phyloP scores from a whole-genome alignment of 2,797 vertebrate genomes.

The Ceryle rudis region DNA sequence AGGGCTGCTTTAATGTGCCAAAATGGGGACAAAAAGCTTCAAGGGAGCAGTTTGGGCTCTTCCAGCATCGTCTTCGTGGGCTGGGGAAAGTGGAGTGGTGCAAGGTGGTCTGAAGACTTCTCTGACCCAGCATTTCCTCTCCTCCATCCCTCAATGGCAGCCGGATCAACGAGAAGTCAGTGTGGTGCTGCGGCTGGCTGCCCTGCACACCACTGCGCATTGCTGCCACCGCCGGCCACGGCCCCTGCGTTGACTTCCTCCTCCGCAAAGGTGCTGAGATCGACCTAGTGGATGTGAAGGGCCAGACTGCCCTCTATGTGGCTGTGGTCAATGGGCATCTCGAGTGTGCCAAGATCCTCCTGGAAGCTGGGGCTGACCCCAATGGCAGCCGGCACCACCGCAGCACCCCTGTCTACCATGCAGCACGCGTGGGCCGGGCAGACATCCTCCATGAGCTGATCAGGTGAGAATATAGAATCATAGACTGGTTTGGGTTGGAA shows the following conservation, averaged over 20 bases:
- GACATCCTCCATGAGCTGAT: conserved; percentile 92
- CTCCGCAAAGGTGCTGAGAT: conserved; percentile 90
- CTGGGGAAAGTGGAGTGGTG: not conserved
- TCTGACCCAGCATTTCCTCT: fast-evolving
- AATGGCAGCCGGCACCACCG: conserved; percentile 94
- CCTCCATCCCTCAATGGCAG: conserved; percentile 61
- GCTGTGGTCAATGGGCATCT: conserved; percentile 93
- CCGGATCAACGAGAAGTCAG: conserved; percentile 93
- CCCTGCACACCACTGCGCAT: conserved; percentile 93
- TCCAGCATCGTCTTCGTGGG: not conserved
- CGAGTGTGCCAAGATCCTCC: conserved; percentile 89
- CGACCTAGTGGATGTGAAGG: conserved; percentile 94
- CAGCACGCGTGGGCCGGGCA: conserved; percentile 86
- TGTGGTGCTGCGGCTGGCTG: conserved; percentile 94
- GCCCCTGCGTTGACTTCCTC: conserved; percentile 87
- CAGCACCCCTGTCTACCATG: conserved; percentile 92
- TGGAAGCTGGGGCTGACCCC: conserved; percentile 91
- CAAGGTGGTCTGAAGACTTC: not conserved
- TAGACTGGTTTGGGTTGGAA: not conserved
- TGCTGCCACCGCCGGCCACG: conserved; percentile 90
- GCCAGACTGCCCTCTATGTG: conserved; percentile 92
- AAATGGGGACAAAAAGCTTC: not conserved
- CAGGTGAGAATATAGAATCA: conserved; percentile 78
- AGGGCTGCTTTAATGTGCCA: not conserved
- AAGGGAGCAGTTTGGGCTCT: not conserved